Percentiles rank a stretch among this genome's conserved stretches.
Evolutionary conservation across 2,113 vertebrate species (phyloP).

Genomic region (Chaetops frenatus): DNA sequence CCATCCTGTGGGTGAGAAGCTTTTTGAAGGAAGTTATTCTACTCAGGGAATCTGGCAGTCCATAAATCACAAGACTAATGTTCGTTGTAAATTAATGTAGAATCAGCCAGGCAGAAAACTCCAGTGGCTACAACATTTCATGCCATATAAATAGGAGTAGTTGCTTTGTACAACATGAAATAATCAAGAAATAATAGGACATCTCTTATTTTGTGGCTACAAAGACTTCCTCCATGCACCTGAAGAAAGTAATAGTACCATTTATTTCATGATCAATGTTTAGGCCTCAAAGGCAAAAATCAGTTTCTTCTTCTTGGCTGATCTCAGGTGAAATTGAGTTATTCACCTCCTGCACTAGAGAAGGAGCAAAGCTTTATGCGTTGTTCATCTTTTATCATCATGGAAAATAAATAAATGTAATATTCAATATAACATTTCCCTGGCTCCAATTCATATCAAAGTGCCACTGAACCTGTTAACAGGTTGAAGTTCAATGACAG

Average conservation of each 20-base stretch:
- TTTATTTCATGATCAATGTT: not conserved
- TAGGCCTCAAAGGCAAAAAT: slow-evolving; percentile 13
- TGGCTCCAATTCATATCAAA: not conserved
- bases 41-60: not conserved
- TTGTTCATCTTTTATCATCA: not conserved
- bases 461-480: not conserved
- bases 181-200: not conserved
- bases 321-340: not conserved
- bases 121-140: not conserved
- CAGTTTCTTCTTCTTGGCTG: not conserved
- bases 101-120: slow-evolving; percentile 13
- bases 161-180: not conserved
- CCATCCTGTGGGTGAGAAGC: not conserved
- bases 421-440: not conserved
- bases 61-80: slow-evolving; percentile 12
- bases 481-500: not conserved
- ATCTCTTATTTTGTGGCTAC: not conserved
- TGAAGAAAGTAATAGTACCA: not conserved
- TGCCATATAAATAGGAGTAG: not conserved
- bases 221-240: not conserved
- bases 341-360: not conserved
- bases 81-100: slow-evolving; percentile 20
- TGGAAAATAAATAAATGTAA: not conserved
- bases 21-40: not conserved
- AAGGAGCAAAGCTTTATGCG: not conserved